Evolutionary conservation across 2,888 invertebrate genomes (phyloP), one percentile per base, ranked within the genome.

Genomic region (Torymus auratus): DNA sequence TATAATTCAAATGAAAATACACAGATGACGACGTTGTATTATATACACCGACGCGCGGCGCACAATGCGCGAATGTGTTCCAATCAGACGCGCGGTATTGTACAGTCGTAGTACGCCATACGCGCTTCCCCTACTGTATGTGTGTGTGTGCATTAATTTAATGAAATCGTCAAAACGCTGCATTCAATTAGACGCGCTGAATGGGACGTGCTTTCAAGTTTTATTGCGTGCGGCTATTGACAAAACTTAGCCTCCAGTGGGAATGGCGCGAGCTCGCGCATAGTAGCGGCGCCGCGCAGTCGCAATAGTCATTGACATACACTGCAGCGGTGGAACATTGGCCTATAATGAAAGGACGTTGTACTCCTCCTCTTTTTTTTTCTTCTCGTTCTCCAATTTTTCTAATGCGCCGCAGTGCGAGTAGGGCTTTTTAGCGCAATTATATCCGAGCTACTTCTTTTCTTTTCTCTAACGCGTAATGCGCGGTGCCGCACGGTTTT

Each of bases 261-360:
- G 62, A 74, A 56, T 74, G 64, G n/a, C 73, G 68, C 62, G 68
- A 41, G 7, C 41, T 41, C 41, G 41, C 41, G 41, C 41, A 10
- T 41, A 41, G 41, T 7, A 41, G 7, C 50, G 62, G n/a, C 56
- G 65, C 60, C 41, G 17, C 53, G 65, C 55, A 65, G n/a, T 71
- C 70, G 65, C 23, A 72, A 68, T 77, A 72, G 71, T 80, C 80
- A 80, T 76, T 76, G 76, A 62, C 68, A 73, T 55, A 75, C 80
- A 62, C 67, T 28, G 2, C 10, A 58, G 53, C 52, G 52, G 7
- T 55, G 61, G 71, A 80, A 80, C 81, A 81, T 77, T 81, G 81
- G 64, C 77, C 77, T 81, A 77, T 60, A 64, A 81, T 58, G 10
- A 77, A 77, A 81, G 77, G 76, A 70, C 73, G 15, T 70, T 69